Percentiles rank a stretch among this genome's conserved stretches.
Evolutionary conservation across 2,797 vertebrate species (phyloP).

Genomic region (Onychomys torridus): DNA sequence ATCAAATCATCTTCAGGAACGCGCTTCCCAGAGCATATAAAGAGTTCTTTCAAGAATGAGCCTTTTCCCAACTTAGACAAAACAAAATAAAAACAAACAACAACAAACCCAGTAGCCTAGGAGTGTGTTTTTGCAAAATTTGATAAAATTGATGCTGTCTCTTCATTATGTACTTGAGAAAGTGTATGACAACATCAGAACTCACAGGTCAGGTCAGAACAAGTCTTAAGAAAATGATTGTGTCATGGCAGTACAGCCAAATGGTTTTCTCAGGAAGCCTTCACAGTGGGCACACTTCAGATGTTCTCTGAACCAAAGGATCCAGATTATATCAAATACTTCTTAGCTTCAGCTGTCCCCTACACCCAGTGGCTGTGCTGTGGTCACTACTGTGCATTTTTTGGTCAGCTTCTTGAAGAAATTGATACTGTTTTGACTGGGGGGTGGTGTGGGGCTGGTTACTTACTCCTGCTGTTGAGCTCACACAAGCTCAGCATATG

Average conservation of each 20-base stretch:
- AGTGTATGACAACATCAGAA: not conserved
- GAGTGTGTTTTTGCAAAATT: constrained; percentile 6
- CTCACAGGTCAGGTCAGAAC: not conserved
- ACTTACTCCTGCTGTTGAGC: not conserved
- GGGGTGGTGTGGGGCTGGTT: too few species aligned
- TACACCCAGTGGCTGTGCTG: too few species aligned
- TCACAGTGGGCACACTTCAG: not conserved
- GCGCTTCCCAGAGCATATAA: constrained; percentile 57
- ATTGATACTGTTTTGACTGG: accelerated
- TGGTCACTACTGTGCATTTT: too few species aligned
- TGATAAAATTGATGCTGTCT: not conserved
- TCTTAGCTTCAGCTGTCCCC: not conserved
- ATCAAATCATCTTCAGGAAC: constrained; percentile 62
- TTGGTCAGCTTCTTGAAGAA: not conserved
- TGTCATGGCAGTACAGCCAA: not conserved
- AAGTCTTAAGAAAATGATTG: not conserved
- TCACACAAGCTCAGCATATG: not conserved
- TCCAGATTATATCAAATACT: accelerated
- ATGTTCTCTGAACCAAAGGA: not conserved
- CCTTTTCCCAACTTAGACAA: not conserved
- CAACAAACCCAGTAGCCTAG: not conserved
- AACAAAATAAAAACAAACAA: not conserved
- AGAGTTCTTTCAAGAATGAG: constrained; percentile 47
- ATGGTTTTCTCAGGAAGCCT: not conserved
- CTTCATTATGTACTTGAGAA: not conserved